These are phyloP conservation scores for Crypturellus undulatus DNA, from an alignment of 2,113 vertebrate species.

Conservation along the genomic window DNA sequence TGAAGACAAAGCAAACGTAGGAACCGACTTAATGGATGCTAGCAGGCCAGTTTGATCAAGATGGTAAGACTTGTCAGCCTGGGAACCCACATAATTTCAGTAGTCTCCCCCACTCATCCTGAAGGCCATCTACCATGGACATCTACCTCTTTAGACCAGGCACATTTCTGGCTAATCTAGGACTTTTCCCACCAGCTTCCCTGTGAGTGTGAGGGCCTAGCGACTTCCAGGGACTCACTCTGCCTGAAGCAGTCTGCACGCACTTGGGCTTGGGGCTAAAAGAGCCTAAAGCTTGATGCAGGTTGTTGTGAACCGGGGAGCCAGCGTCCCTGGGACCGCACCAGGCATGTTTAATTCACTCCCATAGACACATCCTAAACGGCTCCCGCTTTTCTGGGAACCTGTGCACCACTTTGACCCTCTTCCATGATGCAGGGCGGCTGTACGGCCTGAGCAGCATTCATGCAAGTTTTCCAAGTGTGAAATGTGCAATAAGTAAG, in stretches of 20 bases:
- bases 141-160: not conserved
- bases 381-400: not conserved
- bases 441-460: not conserved
- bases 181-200: not conserved
- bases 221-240: not conserved
- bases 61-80: not conserved
- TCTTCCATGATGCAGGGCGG: not conserved
- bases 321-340: not conserved
- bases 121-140: not conserved
- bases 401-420: not conserved
- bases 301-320: not conserved
- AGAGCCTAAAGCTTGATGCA: fast-evolving
- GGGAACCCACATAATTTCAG: not conserved
- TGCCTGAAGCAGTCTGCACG: not conserved
- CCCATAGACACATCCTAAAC: not conserved
- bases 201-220: not conserved
- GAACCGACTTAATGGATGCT: not conserved
- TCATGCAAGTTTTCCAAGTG: conserved; percentile 22
- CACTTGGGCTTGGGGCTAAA: fast-evolving
- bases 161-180: not conserved
- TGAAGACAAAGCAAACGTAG: not conserved
- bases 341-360: not conserved
- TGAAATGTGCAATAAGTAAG: conserved; percentile 32
- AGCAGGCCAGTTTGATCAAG: not conserved
- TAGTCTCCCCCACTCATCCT: not conserved